Evolutionary conservation across 2,797 vertebrate species (phyloP).

Genomic region (Chiloscyllium punctatum): DNA sequence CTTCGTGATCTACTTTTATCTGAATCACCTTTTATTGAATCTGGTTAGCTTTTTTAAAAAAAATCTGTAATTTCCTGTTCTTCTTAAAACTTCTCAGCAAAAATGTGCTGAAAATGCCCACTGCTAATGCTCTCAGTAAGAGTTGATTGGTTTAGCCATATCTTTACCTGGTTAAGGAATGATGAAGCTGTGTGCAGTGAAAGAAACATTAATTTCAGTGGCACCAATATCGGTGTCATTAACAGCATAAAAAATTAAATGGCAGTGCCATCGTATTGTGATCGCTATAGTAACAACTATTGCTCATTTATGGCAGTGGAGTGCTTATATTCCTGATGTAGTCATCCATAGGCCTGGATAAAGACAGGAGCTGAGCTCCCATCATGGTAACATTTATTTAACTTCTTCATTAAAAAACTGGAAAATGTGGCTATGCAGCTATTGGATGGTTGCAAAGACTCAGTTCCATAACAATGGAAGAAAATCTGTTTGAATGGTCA

Average conservation of each 20-base stretch:
- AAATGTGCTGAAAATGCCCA: neutral
- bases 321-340: neutral
- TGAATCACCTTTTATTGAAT: neutral
- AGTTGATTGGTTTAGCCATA: neutral
- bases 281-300: too few relatives aligned
- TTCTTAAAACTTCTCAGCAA: neutral
- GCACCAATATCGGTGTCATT: neutral
- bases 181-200: neutral
- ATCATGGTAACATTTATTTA: neutral
- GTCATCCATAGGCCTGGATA: neutral
- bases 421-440: neutral
- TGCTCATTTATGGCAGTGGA: too few relatives aligned
- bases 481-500: neutral
- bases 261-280: neutral
- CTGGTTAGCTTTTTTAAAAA: neutral
- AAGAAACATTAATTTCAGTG: neutral
- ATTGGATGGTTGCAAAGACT: neutral
- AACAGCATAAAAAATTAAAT: neutral
- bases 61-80: neutral
- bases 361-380: neutral
- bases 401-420: neutral
- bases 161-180: neutral
- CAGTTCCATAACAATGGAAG: neutral
- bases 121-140: neutral
- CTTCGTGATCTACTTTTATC: neutral